Base-by-base conservation (phyloP, 1,140 invertebrate genomes). In the Nebria ingens region DNA sequence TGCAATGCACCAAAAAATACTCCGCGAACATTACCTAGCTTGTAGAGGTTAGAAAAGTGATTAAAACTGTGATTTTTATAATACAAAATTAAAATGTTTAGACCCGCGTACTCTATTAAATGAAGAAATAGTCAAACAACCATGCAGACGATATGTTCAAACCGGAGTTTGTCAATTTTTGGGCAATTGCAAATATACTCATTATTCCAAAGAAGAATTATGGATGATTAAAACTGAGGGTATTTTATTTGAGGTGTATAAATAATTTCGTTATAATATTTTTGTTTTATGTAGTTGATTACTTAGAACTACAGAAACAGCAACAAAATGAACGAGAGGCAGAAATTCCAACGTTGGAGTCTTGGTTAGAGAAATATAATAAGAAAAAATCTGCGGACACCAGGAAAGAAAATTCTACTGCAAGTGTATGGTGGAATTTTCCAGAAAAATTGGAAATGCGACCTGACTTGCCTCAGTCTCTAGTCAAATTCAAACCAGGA, bases 21-120 rank as follows among this genome's bases (percentile, higher is more conserved):
- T 75, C 34, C 74, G 75, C 52, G 73, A 79, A 54, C 78, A 85
- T 68, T 85, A 84, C 61, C 73, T 73, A 56, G 62, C 71, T 25
- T 82, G 71, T 63, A 82, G 80, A 79, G 81, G 82, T 84, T 64
- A 64, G 19, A n/a, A n/a, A n/a, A n/a, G n/a, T n/a, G 4, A 29
- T 29, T 62, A 20, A 21, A 45, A 19, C 25, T 2, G 51, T 55
- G 52, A 25, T n/a, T n/a, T n/a, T 22, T 17, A 56, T 1, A 20
- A 20, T 25, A n/a, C 34, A n/a, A n/a, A n/a, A n/a, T n/a, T n/a
- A n/a, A n/a, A 11, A 15, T 19, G 21, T 17, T 56, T 64, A 85
- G 82, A 81, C 68, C 74, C 77, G 6, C 72, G 77, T 58, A 73
- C 69, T 19, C 77, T 83, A 62, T 68, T 84, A 56, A 62, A 64